Base-by-base conservation (phyloP, 2,888 invertebrate species). In the Lapara coniferarum region DNA sequence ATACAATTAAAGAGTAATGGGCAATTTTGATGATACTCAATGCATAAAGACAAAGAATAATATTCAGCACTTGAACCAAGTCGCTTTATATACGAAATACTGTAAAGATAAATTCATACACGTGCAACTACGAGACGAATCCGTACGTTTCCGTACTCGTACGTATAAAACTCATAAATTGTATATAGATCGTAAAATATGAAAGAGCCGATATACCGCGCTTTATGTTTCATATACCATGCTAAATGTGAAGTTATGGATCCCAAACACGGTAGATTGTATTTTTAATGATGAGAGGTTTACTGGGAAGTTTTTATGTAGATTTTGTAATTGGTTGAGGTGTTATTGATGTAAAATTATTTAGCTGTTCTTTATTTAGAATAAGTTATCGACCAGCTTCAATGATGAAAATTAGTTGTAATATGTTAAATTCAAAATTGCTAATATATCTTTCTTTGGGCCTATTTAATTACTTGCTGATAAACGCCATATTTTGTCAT, bases 161-260 rank as follows among this genome's bases (percentile, higher is more conserved):
- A 55, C 16, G 5, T 37, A 37, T 37, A 37, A 37, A 30, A 10
- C 4, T 46, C 49, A 63, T 63, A 49, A 63, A 46, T 49, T 63
- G 12, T 19, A 46, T 63, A 49, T 63, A 49, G 25, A 58, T 59
- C 59, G 16, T 63, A 63, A 63, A 63, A 46, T 59, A 59, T 46
- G 16, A 63, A 49, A 37, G 46, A 12, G 19, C 46, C 46, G 49
- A 46, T 46, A 46, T 19, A 63, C 63, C 8, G 16, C 46, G 44
- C 16, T 59, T 56, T 56, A 56, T 25, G 44, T 3, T 69, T 49
- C 63, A 69, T 59, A 49, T 52, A 66, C n/a, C 44, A 44, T 55
- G 56, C 25, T 66, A n/a, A 68, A 30, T 52, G 63, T 63, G 49
- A 19, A 63, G 63, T 63, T 63, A 52, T 10, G 25, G 44, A 49